Conservation (phyloP, 35 echinoderm and acorn worm genomes). For the Heliocidaris tuberculata region DNA sequence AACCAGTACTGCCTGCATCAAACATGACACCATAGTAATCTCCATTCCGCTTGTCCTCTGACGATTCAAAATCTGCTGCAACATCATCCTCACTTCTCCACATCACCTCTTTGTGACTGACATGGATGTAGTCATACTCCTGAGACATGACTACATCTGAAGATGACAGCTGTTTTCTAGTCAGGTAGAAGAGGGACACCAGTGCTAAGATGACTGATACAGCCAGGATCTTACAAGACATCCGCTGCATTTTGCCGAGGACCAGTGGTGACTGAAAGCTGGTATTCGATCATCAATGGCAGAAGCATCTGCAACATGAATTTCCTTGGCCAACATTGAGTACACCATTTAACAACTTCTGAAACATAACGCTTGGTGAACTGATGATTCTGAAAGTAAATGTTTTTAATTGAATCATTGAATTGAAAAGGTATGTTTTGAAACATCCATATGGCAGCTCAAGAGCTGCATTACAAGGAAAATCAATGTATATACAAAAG, state of each 20-base stretch:
- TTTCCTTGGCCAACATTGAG: not conserved
- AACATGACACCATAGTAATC: slow-evolving; percentile 98
- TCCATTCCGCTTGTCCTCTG: not conserved
- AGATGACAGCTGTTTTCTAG: not conserved
- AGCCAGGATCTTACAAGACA: slow-evolving; percentile 1
- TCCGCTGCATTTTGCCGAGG: slow-evolving; percentile 13
- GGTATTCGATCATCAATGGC: not conserved
- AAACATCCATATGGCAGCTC: too few relatives aligned
- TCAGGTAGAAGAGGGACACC: not conserved
- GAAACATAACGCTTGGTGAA: not conserved
- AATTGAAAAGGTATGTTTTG: too few relatives aligned
- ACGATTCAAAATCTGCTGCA: not conserved
- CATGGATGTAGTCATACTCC: not conserved
- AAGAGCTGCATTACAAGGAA: too few relatives aligned
- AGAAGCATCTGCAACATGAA: not conserved
- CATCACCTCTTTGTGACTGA: not conserved
- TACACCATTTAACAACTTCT: not conserved
- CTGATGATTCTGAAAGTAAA: not conserved
- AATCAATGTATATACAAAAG: too few relatives aligned
- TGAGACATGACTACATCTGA: not conserved
- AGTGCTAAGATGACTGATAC: not conserved
- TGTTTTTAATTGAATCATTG: too few relatives aligned
- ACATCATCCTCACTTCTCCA: slow-evolving; percentile 14
- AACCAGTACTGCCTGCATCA: slow-evolving; percentile 95
- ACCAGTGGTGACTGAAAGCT: not conserved